These are phyloP conservation scores for Drosophila pullipes DNA, from an alignment of 2,888 invertebrate species.

Conservation along the genomic window DNA sequence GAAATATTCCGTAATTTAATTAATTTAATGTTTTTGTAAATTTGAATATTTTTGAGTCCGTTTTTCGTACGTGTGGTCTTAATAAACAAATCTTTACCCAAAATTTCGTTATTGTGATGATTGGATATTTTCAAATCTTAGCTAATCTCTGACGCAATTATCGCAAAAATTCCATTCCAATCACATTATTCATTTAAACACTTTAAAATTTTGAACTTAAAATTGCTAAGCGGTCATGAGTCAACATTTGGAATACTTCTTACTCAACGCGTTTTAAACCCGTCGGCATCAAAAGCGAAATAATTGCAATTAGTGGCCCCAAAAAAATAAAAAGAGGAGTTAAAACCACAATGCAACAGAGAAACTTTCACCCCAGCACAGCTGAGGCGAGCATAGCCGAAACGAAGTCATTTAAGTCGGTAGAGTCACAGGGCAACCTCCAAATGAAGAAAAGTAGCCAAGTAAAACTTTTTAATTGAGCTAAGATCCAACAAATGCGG, in stretches of 20 bases:
- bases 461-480: constrained; percentile 80
- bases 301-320: constrained; percentile 72
- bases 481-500: constrained; percentile 82
- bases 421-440: constrained; percentile 56
- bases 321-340: constrained; percentile 24
- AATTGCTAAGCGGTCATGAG: constrained; percentile 24
- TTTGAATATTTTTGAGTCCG: neutral
- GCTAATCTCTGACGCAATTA: neutral
- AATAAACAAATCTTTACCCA: neutral
- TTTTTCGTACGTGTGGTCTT: neutral
- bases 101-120: neutral
- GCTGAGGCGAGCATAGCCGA: constrained; percentile 28
- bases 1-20: neutral
- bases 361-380: constrained; percentile 34
- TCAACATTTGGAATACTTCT: neutral
- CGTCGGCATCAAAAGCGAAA: constrained; percentile 38
- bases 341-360: constrained; percentile 45
- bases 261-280: constrained; percentile 10
- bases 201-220: constrained; percentile 17
- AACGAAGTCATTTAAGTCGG: constrained; percentile 44
- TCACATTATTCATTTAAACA: neutral
- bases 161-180: neutral
- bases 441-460: constrained; percentile 77
- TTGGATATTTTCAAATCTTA: neutral
- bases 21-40: neutral